phyloP scores from a whole-genome alignment of 2,797 vertebrate genomes.

The Hemibagrus guttatus region DNA sequence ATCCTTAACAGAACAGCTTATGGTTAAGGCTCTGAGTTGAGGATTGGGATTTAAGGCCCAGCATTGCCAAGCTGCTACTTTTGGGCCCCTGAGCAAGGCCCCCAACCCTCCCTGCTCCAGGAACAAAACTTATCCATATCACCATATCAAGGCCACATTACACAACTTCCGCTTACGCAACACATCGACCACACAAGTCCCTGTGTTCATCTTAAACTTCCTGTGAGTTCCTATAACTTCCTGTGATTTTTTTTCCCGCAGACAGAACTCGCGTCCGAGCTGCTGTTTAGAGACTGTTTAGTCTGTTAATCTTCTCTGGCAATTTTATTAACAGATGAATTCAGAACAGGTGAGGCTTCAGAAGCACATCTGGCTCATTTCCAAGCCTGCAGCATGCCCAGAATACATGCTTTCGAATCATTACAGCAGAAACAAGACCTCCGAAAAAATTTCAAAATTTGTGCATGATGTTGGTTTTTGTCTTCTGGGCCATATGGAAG shows the following conservation, averaged over 20 bases:
- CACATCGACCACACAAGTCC: neutral
- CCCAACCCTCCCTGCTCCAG: no score
- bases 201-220: no score
- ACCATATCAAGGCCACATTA: neutral
- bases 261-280: neutral
- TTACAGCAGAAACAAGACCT: neutral
- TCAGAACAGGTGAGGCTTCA: conserved; percentile 14
- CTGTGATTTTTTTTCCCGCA: neutral
- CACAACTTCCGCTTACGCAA: neutral
- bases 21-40: no score
- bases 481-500: neutral
- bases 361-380: conserved; percentile 3
- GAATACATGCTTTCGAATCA: neutral
- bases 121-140: no score
- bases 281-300: neutral
- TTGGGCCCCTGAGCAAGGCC: no score
- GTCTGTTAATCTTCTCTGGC: conserved; percentile 4
- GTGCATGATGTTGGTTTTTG: neutral
- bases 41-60: no score
- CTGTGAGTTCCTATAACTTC: neutral
- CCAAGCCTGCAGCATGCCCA: neutral
- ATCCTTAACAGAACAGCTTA: no score
- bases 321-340: conserved; percentile 3
- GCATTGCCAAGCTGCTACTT: no score
- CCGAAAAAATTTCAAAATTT: neutral